Base-by-base conservation (phyloP, 2,888 invertebrate species). In the Gandaritis pyraliata region DNA sequence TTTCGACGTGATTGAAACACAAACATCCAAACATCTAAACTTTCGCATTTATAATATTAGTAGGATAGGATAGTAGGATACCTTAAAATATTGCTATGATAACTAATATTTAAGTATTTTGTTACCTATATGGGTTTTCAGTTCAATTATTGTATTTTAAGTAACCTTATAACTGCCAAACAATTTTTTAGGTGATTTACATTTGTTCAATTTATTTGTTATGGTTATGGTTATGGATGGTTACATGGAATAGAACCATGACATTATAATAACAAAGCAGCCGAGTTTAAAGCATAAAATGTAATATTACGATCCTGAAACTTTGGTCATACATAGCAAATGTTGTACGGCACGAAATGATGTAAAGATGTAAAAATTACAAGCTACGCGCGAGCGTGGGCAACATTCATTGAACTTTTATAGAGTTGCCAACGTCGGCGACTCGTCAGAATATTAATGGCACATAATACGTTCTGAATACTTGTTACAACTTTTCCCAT, bases 401-500 rank as follows among this genome's bases (percentile, higher is more conserved):
- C 70, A 76, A 80, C 77, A 82, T 82, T 80, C 82, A 87, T 85
- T 83, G 81, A 87, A 88, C 85, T 86, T 87, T 85, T 82, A 84
- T 86, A 77, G 84, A 86, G 82, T 83, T 81, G 72, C 77, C 82
- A 73, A 72, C 80, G 83, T 75, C 80, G 82, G 74, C 79, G 80
- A 83, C 85, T 86, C 83, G 81, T 83, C 86, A 82, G 88, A 90
- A 90, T 90, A 90, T 90, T 90, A 90, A 91, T 89, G 85, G 82
- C 78, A 83, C 81, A 85, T 88, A 90, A 89, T 89, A 87, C 85
- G 84, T 87, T 87, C 83, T 76, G 87, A 88, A 91, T 89, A 89
- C 90, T 89, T 90, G 85, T 88, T 89, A 88, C 85, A 91, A 91
- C 90, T 91, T 91, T 91, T 91, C 89, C 90, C 88, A 90, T 90